Evolutionary conservation across 1,140 invertebrate genomes (phyloP), one percentile per base, ranked within the genome.

Genomic region (Conopomorpha cramerella): DNA sequence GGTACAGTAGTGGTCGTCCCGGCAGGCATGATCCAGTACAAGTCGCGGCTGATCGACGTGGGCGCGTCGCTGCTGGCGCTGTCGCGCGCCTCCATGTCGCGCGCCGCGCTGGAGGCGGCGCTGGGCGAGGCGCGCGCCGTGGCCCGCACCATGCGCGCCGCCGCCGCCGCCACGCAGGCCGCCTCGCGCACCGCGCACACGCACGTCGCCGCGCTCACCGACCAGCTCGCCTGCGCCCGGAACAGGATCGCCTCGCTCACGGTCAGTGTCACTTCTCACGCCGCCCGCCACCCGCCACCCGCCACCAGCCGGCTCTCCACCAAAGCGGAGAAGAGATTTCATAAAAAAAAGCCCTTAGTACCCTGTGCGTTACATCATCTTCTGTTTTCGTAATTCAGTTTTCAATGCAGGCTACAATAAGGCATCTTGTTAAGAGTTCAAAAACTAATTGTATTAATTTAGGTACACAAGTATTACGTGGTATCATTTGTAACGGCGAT

Each of bases 1-100:
- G n/a, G n/a, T n/a, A n/a, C n/a, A n/a, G n/a, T n/a, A n/a, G n/a
- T n/a, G n/a, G n/a, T n/a, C n/a, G n/a, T n/a, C 11, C 10, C 16
- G 13, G 2, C 45, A 68, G 67, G 64, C 7, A 32, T 72, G 29
- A 63, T 72, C 30, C 49, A 43, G 46, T 72, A 65, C 49, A 61
- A 61, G 33, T 51, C 49, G 2, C 62, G 67, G 10, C 46, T 67
- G 34, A 47, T 72, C 16, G 62, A 65, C 45, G 53, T 68, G 36
- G 55, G 56, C 31, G 58, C 64, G 29, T 41, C 64, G 35, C 52
- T 72, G 26, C 41, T 41, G 15, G 51, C 42, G 3, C 50, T 39
- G n/a, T 48, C 49, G 28, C 50, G 55, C 14, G 41, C 41, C 30
- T 50, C 51, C 29, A 42, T 41, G 8, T 37, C 35, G 34, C 58